Base-by-base conservation (phyloP, 2,888 invertebrate genomes). In the Cantharis flavilabris region DNA sequence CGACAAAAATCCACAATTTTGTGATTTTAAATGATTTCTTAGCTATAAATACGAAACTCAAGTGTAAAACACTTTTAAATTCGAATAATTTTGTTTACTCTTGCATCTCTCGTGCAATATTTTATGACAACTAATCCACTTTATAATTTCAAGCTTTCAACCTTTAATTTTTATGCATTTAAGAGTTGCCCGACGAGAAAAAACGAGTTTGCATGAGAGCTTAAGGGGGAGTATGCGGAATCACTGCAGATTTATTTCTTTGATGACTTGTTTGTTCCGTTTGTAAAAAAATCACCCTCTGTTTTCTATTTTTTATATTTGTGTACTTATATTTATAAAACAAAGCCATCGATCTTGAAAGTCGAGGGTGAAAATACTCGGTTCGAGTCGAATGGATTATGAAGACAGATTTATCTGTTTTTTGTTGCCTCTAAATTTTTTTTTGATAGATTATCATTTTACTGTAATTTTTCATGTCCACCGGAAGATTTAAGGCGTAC, bases 401-500 rank as follows among this genome's bases (percentile, higher is more conserved):
- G 49, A 49, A n/a, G 49, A 49, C n/a, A 49, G 49, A 49, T 49
- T 49, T 49, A 49, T 49, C 49, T 49, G n/a, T 49, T 49, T 49
- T 49, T 49, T 49, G 49, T n/a, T 49, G 4, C n/a, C 10, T n/a
- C n/a, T 49, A 7, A 7, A n/a, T n/a, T 49, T 49, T 49, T n/a
- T 49, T 49, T 49, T 49, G 49, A 49, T 49, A 9, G 49, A 49
- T 49, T n/a, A 49, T 7, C 5, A n/a, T 49, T 49, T 49, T 49
- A 49, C 49, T n/a, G n/a, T 49, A 49, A 49, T 49, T 49, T 49
- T 49, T 49, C 49, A 49, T 49, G 49, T 65, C 20, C 65, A 13
- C 20, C 65, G 20, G 62, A 71, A 67, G n/a, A 30, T 33, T 65
- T 33, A 20, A 72, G 23, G 72, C 72, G 30, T 72, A 72, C 72